These are phyloP conservation scores for Amazona vittata DNA, from an alignment of 2,113 vertebrate species.

Conservation along the genomic window DNA sequence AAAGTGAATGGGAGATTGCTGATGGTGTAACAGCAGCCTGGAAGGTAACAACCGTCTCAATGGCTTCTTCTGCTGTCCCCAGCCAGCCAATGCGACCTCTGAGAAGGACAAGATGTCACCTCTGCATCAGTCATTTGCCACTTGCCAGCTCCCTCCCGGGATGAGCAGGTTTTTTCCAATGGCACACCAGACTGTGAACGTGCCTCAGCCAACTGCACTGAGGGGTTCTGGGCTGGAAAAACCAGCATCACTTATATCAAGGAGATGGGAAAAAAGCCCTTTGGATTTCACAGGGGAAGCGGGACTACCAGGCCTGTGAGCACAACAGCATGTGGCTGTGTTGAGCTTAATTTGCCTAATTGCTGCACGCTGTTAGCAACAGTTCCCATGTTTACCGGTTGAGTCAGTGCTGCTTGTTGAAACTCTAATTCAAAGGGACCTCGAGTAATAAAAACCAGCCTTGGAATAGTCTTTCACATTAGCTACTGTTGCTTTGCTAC, in stretches of 20 bases:
- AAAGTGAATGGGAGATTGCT: not conserved
- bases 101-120: not conserved
- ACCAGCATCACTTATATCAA: not conserved
- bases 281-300: not conserved
- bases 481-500: conserved; percentile 48
- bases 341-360: conserved; percentile 63
- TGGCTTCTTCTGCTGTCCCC: not conserved
- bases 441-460: conserved; percentile 27
- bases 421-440: conserved; percentile 22
- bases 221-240: not conserved
- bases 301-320: not conserved
- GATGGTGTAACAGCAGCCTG: not conserved
- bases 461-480: not conserved
- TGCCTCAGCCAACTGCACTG: not conserved
- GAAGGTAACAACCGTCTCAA: not conserved
- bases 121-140: not conserved
- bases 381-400: conserved; percentile 53
- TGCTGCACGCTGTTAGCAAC: conserved; percentile 61
- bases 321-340: not conserved
- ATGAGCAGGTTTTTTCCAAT: not conserved
- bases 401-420: conserved; percentile 47
- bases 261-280: not conserved
- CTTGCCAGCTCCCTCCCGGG: not conserved
- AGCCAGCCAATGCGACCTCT: fast-evolving
- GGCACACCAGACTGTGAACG: not conserved